phyloP scores from a whole-genome alignment of 2,113 vertebrate genomes.

The Plecturocebus donacophilus region DNA sequence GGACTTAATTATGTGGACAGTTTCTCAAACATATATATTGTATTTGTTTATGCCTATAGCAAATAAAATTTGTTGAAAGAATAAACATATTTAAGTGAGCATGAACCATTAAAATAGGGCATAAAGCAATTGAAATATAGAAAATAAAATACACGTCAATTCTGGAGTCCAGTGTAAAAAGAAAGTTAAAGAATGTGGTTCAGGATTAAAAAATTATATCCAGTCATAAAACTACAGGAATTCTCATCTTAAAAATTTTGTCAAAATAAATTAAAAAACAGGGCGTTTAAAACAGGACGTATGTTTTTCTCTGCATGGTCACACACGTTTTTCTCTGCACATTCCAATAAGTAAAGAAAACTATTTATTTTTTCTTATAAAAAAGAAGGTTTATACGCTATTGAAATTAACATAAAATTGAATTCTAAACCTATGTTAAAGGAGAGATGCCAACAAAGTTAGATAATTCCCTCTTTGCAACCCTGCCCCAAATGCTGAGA shows the following conservation, averaged over 20 bases:
- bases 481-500: neutral
- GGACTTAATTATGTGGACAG: neutral
- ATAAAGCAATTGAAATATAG: neutral
- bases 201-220: neutral
- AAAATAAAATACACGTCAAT: conserved; percentile 11
- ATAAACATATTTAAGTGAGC: neutral
- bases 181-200: neutral
- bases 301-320: neutral
- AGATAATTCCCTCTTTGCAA: neutral
- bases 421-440: neutral
- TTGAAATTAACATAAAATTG: neutral
- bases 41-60: neutral
- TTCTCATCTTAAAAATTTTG: neutral
- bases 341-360: neutral
- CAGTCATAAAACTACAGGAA: neutral
- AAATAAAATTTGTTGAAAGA: neutral
- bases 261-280: neutral
- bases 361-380: neutral
- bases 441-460: neutral
- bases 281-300: neutral
- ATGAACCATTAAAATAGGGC: neutral
- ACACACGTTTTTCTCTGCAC: neutral
- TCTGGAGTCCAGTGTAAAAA: neutral
- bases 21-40: neutral
- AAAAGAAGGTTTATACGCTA: neutral